Percentiles rank a stretch among this genome's conserved stretches.
phyloP scores from a whole-genome alignment of 2,113 vertebrate genomes.

The Nyctibius bracteatus region DNA sequence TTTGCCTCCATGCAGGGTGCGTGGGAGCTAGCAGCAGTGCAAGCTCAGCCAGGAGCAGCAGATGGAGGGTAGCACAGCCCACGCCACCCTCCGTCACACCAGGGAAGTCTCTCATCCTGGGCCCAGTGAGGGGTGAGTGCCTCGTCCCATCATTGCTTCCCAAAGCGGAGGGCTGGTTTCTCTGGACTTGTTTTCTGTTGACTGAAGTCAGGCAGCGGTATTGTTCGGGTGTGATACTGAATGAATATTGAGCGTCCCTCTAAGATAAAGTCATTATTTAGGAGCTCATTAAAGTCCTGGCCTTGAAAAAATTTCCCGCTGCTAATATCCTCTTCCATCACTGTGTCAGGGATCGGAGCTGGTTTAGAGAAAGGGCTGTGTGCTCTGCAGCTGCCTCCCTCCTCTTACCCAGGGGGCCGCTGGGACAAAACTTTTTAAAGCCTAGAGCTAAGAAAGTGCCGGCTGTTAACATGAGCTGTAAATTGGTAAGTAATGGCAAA shows the following conservation, averaged over 20 bases:
- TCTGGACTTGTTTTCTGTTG: not conserved
- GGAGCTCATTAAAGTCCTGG: slow-evolving; percentile 56
- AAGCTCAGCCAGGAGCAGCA: not conserved
- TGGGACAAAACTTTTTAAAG: not conserved
- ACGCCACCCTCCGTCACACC: fast-evolving
- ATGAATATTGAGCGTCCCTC: slow-evolving; percentile 25
- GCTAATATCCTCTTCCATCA: slow-evolving; percentile 67
- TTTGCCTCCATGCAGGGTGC: not conserved
- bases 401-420: not conserved
- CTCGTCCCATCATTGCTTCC: not conserved
- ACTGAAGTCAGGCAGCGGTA: not conserved
- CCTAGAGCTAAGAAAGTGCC: not conserved
- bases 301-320: slow-evolving; percentile 39
- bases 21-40: not conserved
- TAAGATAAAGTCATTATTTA: slow-evolving; percentile 66
- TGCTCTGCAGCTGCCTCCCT: not conserved
- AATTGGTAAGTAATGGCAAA: not conserved
- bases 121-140: fast-evolving
- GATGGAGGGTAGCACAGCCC: not conserved
- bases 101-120: not conserved
- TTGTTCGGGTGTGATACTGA: not conserved
- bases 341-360: not conserved
- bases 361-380: not conserved
- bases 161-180: not conserved
- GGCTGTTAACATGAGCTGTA: not conserved